Base-by-base conservation (phyloP, 2,797 vertebrate species). In the Pantherophis alleghaniensis region DNA sequence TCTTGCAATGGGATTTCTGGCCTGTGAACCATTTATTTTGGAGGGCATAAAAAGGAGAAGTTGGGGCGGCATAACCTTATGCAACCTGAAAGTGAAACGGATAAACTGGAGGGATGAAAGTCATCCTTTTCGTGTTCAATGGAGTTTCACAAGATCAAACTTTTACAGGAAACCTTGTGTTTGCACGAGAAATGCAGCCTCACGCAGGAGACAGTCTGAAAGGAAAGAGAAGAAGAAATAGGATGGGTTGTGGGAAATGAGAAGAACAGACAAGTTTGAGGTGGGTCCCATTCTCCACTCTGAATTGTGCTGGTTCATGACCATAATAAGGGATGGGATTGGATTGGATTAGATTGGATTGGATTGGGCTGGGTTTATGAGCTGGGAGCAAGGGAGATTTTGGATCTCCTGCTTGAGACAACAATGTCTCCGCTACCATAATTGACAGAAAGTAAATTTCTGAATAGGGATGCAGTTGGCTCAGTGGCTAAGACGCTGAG, bases 11-110 rank as follows among this genome's bases (percentile, higher is more conserved):
- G 26, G 11, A 7, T n/a, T 9, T 26, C 26, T 18, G 0, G 47
- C 4, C 7, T 86, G 24, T 22, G 28, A 32, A 56, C 14, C 32
- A 4, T n/a, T 66, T 4, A 3, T 90, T 93, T 87, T 69, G 28
- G 63, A 91, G 18, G 59, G n/a, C 13, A n/a, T 51, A 16, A 93
- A 47, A 93, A 89, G 90, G 24, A 56, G 57, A 91, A 88, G 24
- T 11, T 60, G 6, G 0, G 16, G 2, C 86, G 32, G 26, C 6
- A 53, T 5, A 74, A 90, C 9, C 14, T 92, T 91, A 28, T 14
- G 18, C 90, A 93, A 86, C 32, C 24, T 13, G 87, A 61, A 42
- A 16, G 63, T 94, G 42, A 51, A 4, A 32, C 92, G 93, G 83
- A 7, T 0, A 32, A 87, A 7, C 28, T 94, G 56, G 37, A 42